Evolutionary conservation across 1,140 invertebrate genomes (phyloP), one percentile per base, ranked within the genome.

Genomic region (Trichomalopsis sarcophagae): DNA sequence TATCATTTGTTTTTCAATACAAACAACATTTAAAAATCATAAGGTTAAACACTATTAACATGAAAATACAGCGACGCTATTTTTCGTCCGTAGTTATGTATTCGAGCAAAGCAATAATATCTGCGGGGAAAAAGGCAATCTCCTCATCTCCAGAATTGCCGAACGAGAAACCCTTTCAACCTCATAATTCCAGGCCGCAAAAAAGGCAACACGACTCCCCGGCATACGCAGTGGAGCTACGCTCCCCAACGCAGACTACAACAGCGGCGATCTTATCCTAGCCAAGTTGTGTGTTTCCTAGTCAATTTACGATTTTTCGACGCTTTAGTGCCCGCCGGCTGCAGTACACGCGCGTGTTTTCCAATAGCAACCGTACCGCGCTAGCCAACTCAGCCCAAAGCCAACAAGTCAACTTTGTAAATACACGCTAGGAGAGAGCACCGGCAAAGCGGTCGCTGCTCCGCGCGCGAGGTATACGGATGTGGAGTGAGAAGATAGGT

Each of bases 231-330:
- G 23, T 30, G 33, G 2, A 69, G n/a, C 68, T 7, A 30, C n/a
- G 11, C 23, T 69, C 23, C 23, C 68, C 14, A 5, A 30, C 27
- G 2, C 11, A 27, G 23, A 71, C 21, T 62, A 3, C 10, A 71
- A 17, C 10, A 71, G 68, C 23, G 27, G 17, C 14, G 76, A 66
- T 66, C 21, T 55, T 62, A 78, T 78, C 76, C 13, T 9, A 50
- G 44, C 40, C 23, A 27, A 50, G 68, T 47, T 74, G 23, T 55
- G 44, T 30, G 23, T 33, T 78, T 47, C 69, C 66, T 13, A 27
- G 33, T 81, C 79, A 30, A 71, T 69, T 44, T 71, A 71, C 40
- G 79, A 81, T 71, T 71, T 66, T 82, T 82, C 47, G 30, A 75
- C 71, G 33, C 2, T 47, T 75, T 66, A 74, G 44, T 40, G 33